Percentiles rank a stretch among this genome's conserved stretches.
Evolutionary conservation across 2,888 invertebrate species (phyloP).

Genomic region (Prenolepis imparis): DNA sequence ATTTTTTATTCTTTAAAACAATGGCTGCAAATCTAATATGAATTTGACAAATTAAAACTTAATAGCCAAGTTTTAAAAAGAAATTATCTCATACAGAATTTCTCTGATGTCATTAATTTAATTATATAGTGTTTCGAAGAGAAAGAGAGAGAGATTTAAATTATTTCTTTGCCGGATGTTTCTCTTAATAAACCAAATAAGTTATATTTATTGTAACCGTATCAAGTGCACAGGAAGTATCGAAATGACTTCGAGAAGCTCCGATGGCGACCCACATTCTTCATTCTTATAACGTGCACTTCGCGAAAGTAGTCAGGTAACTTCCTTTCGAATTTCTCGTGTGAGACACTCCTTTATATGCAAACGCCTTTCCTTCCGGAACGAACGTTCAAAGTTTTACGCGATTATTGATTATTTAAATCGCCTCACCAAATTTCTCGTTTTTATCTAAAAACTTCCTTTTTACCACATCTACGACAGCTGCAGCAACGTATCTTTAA

Average conservation of each 20-base stretch:
- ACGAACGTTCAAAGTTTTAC: not conserved
- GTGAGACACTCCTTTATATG: constrained; percentile 31
- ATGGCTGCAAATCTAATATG: not conserved
- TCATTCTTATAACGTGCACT: constrained; percentile 43
- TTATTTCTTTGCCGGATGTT: not conserved
- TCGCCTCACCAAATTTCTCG: not conserved
- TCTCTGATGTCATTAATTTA: not conserved
- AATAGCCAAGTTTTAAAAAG: not conserved
- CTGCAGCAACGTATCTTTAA: not conserved
- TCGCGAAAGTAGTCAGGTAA: constrained; percentile 68
- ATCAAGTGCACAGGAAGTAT: not conserved
- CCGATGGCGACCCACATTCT: constrained; percentile 69
- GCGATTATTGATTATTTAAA: not conserved
- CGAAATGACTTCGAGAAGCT: not conserved
- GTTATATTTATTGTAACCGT: not conserved
- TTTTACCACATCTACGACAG: not conserved
- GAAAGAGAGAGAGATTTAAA: not conserved
- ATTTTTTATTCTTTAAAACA: not conserved
- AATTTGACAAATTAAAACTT: not conserved
- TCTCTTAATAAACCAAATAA: not conserved
- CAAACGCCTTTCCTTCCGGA: constrained; percentile 7
- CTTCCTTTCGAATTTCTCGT: constrained; percentile 66
- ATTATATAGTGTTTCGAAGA: not conserved
- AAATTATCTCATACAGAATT: not conserved
- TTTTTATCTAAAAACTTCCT: not conserved